Percentiles rank a stretch among this genome's conserved stretches.
Conservation (phyloP, 2,888 invertebrate species). For the Rhodophaea formosa region DNA sequence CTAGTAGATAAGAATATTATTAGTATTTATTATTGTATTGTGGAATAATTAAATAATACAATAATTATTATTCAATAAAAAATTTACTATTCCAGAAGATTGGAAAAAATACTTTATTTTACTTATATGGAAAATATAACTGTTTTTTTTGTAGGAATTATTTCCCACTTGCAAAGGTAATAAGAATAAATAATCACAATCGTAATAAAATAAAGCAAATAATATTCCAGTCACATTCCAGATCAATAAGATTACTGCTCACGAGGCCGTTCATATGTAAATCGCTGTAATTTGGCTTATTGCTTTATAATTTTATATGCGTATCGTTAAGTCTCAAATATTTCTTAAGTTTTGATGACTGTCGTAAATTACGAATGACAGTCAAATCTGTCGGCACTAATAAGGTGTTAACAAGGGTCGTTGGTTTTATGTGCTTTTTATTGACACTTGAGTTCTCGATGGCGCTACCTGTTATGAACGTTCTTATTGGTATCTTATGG, state of each 20-base stretch:
- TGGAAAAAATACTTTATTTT: too few species aligned
- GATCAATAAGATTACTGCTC: slow-evolving; percentile 5
- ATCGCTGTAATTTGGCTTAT: slow-evolving; percentile 34
- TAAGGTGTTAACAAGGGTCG: slow-evolving; percentile 75
- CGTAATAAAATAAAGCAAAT: not conserved
- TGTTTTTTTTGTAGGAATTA: not conserved
- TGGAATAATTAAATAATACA: too few species aligned
- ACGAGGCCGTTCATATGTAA: slow-evolving; percentile 1
- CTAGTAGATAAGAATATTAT: too few species aligned
- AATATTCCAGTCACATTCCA: not conserved
- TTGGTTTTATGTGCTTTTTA: slow-evolving; percentile 74
- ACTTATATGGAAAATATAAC: too few species aligned
- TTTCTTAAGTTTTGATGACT: slow-evolving; percentile 50
- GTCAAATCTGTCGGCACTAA: slow-evolving; percentile 69
- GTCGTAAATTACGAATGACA: slow-evolving; percentile 64
- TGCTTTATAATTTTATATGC: slow-evolving; percentile 17
- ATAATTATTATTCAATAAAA: too few species aligned
- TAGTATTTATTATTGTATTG: too few species aligned
- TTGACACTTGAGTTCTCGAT: slow-evolving; percentile 59
- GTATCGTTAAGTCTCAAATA: slow-evolving; percentile 40
- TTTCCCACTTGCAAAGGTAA: not conserved
- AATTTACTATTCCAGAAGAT: too few species aligned
- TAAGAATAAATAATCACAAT: not conserved
- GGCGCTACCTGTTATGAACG: slow-evolving; percentile 50
- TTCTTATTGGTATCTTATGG: slow-evolving; percentile 66